phyloP scores from a whole-genome alignment of 2,888 invertebrate genomes.

The Leuctra nigra region DNA sequence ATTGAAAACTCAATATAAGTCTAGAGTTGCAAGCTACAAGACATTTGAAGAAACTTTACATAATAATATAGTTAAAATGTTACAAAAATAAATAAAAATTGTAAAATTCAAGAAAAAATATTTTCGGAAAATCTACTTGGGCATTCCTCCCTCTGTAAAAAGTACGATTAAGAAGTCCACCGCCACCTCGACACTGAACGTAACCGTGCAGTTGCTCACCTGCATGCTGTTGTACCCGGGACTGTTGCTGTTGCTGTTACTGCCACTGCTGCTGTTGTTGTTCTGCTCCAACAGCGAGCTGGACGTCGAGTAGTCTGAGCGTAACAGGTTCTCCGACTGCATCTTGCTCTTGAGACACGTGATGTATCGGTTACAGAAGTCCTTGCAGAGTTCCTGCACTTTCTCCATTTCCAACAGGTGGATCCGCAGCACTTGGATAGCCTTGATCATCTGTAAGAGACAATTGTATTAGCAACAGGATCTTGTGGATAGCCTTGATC shows the following conservation, averaged over 20 bases:
- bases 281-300: conserved; percentile 34
- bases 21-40: too few relatives aligned
- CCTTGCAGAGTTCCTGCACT: conserved; percentile 89
- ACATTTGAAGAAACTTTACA: too few relatives aligned
- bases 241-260: conserved; percentile 34
- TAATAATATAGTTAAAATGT: too few relatives aligned
- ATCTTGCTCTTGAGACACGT: conserved; percentile 85
- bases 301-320: conserved; percentile 62
- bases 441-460: conserved; percentile 68
- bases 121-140: too few relatives aligned
- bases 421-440: conserved; percentile 85
- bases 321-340: conserved; percentile 79
- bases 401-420: conserved; percentile 89
- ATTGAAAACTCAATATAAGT: too few relatives aligned
- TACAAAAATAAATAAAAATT: too few relatives aligned
- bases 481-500: neutral
- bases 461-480: too few relatives aligned
- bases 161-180: too few relatives aligned
- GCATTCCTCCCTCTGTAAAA: too few relatives aligned
- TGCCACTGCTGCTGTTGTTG: conserved; percentile 28
- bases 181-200: too few relatives aligned
- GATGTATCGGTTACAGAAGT: conserved; percentile 90
- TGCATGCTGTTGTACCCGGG: conserved; percentile 30
- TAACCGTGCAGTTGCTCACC: conserved; percentile 26
- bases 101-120: too few relatives aligned